phyloP scores from a whole-genome alignment of 92 coral and sea anemone genomes.

The Galaxea fascicularis region DNA sequence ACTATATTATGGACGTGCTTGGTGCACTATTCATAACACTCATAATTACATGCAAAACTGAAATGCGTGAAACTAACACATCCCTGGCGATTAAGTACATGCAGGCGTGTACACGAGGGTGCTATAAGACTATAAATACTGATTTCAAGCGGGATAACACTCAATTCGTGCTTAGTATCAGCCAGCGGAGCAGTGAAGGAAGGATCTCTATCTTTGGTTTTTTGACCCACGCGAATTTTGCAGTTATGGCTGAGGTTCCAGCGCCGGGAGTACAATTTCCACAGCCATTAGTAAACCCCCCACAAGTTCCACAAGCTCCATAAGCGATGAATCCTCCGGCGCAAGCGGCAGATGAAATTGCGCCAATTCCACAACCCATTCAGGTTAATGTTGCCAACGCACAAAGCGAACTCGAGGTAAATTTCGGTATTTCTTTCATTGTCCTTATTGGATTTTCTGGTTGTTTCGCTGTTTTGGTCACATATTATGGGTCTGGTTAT shows the following conservation, averaged over 20 bases:
- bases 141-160: conserved; percentile 4
- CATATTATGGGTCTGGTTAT: background rate
- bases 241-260: background rate
- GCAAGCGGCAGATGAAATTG: conserved; percentile 1
- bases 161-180: conserved; percentile 14
- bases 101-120: conserved; percentile 19
- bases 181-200: conserved; percentile 32
- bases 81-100: too few relatives aligned
- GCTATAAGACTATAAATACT: conserved; percentile 16
- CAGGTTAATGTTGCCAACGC: conserved; percentile 9
- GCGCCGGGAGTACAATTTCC: conserved; percentile 14
- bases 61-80: background rate
- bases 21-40: conserved; percentile 12
- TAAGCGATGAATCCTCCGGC: conserved; percentile 9
- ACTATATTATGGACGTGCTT: too few relatives aligned
- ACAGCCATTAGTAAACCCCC: conserved; percentile 13
- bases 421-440: background rate
- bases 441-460: background rate
- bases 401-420: conserved; percentile 25
- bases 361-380: conserved; percentile 21
- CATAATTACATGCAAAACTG: too few relatives aligned
- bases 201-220: background rate
- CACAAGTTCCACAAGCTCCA: background rate
- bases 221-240: conserved; percentile 14
- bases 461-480: background rate